Base-by-base conservation (phyloP, 2,888 invertebrate genomes). In the Hyppa rectilinea region DNA sequence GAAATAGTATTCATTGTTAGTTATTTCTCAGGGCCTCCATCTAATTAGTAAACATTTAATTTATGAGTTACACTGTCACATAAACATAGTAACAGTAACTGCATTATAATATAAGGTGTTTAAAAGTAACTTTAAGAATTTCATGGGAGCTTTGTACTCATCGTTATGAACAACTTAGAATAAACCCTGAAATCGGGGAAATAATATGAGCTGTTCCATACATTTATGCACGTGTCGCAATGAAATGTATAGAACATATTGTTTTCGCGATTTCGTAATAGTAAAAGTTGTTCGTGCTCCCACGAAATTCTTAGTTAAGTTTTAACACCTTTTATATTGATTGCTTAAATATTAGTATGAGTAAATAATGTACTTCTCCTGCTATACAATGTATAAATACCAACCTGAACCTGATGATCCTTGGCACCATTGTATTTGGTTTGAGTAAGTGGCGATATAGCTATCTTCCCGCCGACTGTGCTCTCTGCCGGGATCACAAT, bases 381-480 rank as follows among this genome's bases (percentile, higher is more conserved):
- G 14, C 43, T 43, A 43, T 23, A 12, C 58, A 56, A 34, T 52
- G 17, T 70, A 59, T 36, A 29, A 43, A 60, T 66, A 29, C 87
- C 77, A 72, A 94, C 94, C 90, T 90, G 89, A 61, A 89, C 79
- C 82, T 89, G 89, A 71, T 75, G 74, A 80, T 89, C 87, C 36
- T 84, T 87, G 61, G 79, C 72, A 85, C 84, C 81, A 71, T 88
- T 85, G n/a, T 77, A 81, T n/a, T n/a, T n/a, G 12, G 82, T 87
- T 67, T 88, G 88, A 60, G 87, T 81, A 47, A 92, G 80, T n/a
- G 92, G 91, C 20, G 91, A 87, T 77, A 94, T 90, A 56, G 91
- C 86, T 70, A 94, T 91, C 82, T 89, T 93, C 9, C 89, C 89
- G 53, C 86, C 86, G 31, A 89, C 92, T 88, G 90, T 90, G 90